Percentiles rank a stretch among this genome's conserved stretches.
These are phyloP conservation scores for Ailurus styani DNA, from an alignment of 2,113 vertebrate genomes.

Conservation along the genomic window DNA sequence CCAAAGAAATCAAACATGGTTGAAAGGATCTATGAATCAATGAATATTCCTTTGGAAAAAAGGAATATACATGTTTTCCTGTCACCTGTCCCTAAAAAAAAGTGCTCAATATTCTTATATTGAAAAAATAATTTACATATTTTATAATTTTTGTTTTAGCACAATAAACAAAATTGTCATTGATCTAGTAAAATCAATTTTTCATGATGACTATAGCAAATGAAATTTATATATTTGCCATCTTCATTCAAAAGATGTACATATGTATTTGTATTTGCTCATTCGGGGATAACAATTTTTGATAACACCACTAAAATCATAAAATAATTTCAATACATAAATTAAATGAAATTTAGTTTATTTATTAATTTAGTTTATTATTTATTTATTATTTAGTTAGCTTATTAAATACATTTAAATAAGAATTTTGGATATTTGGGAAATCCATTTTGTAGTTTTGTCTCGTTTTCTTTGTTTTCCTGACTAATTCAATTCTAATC, in stretches of 20 bases:
- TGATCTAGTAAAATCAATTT: neutral
- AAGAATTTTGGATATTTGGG: neutral
- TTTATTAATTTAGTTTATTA: too few species aligned
- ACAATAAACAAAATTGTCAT: neutral
- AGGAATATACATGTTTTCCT: neutral
- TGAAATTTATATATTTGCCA: neutral
- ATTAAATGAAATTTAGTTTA: too few species aligned
- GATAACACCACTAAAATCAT: neutral
- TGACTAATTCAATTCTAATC: neutral
- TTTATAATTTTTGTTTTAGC: neutral
- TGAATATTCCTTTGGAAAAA: neutral
- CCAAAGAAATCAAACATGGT: neutral
- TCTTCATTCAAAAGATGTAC: neutral
- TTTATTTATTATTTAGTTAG: too few species aligned
- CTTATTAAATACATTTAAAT: too few species aligned
- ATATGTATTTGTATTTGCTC: neutral
- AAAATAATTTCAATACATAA: neutral
- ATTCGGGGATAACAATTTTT: neutral
- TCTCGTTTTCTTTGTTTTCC: neutral
- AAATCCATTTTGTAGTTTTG: neutral
- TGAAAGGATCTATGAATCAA: neutral
- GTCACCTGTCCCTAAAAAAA: neutral
- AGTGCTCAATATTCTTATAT: neutral
- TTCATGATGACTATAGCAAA: neutral
- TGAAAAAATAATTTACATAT: neutral